Evolutionary conservation across 2,113 vertebrate species (phyloP).

Genomic region (Odontophorus gujanensis): DNA sequence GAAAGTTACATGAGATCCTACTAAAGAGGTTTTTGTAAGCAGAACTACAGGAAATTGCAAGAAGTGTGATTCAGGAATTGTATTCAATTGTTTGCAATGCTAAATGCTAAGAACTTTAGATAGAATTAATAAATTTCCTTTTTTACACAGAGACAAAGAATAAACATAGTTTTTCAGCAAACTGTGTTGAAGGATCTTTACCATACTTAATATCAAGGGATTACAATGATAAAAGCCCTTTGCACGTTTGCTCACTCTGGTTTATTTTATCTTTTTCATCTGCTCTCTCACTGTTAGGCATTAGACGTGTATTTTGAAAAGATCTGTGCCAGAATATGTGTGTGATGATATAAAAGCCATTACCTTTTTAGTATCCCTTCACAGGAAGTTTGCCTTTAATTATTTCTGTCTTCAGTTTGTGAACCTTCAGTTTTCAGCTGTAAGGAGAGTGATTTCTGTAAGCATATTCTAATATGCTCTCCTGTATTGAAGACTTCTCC

Average conservation of each 20-base stretch:
- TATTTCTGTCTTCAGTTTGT: conserved; percentile 15
- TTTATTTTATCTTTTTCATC: conserved; percentile 56
- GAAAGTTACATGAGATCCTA: conserved; percentile 34
- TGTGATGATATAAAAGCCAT: conserved; percentile 46
- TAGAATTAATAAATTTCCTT: neutral
- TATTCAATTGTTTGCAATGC: conserved; percentile 29
- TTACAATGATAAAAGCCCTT: conserved; percentile 1
- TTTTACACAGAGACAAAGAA: conserved; percentile 24
- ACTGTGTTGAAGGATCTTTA: conserved; percentile 29
- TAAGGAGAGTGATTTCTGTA: neutral
- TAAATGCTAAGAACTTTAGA: conserved; percentile 44
- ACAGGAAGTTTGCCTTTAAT: neutral
- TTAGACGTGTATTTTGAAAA: conserved; percentile 54
- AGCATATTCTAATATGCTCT: neutral
- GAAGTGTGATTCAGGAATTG: conserved; percentile 6
- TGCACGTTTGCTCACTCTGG: neutral
- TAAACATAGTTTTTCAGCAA: neutral
- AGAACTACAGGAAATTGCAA: conserved; percentile 28
- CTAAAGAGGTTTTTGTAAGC: conserved; percentile 44
- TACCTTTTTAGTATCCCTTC: conserved; percentile 37
- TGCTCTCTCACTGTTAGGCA: conserved; percentile 47
- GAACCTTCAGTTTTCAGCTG: neutral
- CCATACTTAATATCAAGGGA: conserved; percentile 2
- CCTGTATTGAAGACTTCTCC: neutral
- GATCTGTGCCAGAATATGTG: conserved; percentile 35